Evolutionary conservation across 2,888 invertebrate species (phyloP).

Genomic region (Rhagophthalmus giganteus): DNA sequence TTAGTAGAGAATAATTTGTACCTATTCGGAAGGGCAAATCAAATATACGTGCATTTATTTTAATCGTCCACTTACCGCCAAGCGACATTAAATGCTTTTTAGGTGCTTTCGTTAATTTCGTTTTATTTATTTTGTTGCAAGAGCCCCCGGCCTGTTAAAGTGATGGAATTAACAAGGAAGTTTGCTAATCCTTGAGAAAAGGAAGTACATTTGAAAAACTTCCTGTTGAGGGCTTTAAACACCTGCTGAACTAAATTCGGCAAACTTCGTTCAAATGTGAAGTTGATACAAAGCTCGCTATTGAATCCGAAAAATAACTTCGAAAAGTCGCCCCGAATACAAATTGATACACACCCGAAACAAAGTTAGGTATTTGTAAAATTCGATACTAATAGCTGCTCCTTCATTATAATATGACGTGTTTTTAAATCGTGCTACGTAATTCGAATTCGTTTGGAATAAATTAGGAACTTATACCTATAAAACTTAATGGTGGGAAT

Average conservation of each 20-base stretch:
- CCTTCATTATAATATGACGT: too few relatives aligned
- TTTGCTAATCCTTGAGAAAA: conserved; percentile 31
- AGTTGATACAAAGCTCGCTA: conserved; percentile 12
- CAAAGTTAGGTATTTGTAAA: too few relatives aligned
- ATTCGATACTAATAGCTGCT: too few relatives aligned
- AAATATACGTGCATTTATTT: too few relatives aligned
- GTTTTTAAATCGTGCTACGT: too few relatives aligned
- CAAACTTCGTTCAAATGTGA: conserved; percentile 23
- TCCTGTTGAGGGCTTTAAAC: conserved; percentile 31
- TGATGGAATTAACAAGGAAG: conserved; percentile 28
- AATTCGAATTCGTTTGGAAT: too few relatives aligned
- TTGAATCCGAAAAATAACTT: conserved; percentile 15
- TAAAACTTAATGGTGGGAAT: too few relatives aligned
- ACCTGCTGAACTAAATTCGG: conserved; percentile 31
- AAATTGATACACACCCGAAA: neutral
- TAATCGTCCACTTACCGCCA: conserved; percentile 1
- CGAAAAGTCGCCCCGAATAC: conserved; percentile 6
- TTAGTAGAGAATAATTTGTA: too few relatives aligned
- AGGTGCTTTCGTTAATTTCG: conserved; percentile 14
- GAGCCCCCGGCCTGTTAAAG: conserved; percentile 19
- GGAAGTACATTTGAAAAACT: conserved; percentile 31
- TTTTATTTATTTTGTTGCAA: conserved; percentile 21
- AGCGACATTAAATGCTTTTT: neutral
- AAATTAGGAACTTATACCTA: too few relatives aligned
- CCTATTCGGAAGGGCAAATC: too few relatives aligned